Conservation (phyloP, 2,888 invertebrate species). For the Drymonia ruficornis region DNA sequence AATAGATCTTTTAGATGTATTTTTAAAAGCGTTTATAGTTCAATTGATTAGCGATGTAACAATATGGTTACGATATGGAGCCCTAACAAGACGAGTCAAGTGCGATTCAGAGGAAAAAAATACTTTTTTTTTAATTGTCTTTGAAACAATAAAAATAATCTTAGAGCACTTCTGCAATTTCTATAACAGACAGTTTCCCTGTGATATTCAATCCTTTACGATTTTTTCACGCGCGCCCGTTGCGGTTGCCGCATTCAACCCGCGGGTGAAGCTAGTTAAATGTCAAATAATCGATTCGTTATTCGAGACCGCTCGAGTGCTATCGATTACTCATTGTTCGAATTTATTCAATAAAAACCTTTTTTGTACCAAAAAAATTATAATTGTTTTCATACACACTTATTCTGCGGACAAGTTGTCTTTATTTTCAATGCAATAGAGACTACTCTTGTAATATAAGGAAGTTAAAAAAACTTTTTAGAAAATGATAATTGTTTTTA, state of each 20-base stretch:
- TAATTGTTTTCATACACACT: constrained; percentile 24
- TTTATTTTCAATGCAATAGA: not conserved
- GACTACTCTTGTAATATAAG: not conserved
- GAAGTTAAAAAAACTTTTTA: not conserved
- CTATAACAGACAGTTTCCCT: too few species aligned
- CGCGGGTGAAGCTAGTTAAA: constrained; percentile 25
- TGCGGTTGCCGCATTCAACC: constrained; percentile 7
- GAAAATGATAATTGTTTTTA: not conserved
- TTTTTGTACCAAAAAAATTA: constrained; percentile 51
- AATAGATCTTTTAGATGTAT: not conserved
- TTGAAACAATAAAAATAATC: too few species aligned
- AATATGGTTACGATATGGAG: too few species aligned
- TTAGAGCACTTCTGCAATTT: too few species aligned
- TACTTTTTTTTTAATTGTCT: too few species aligned
- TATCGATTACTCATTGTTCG: constrained; percentile 78
- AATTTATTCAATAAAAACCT: constrained; percentile 63
- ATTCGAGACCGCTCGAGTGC: constrained; percentile 68
- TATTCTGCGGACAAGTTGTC: not conserved
- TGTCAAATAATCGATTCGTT: constrained; percentile 45
- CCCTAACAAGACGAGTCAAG: too few species aligned
- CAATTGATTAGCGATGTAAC: too few species aligned
- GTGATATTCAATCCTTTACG: not conserved
- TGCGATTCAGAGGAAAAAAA: too few species aligned
- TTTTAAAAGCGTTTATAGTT: too few species aligned
- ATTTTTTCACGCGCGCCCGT: not conserved